A percentile compares a stretch with the other conserved stretches of the same genome.
Evolutionary conservation across 2,113 vertebrate genomes (phyloP).

Genomic region (Chionomys nivalis): DNA sequence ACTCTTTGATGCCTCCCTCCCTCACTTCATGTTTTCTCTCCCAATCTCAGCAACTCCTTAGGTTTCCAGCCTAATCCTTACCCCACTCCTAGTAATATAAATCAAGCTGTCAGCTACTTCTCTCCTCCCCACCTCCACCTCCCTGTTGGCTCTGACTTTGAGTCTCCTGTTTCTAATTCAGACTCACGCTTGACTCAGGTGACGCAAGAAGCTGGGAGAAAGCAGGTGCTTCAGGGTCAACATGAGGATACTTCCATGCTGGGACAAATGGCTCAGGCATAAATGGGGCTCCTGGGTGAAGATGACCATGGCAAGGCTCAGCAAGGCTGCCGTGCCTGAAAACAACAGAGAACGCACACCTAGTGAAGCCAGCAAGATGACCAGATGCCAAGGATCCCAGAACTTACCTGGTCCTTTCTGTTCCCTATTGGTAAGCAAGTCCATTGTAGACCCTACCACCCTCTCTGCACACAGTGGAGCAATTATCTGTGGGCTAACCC

Average conservation of each 20-base stretch:
- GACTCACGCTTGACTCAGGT: conserved; percentile 86
- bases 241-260: conserved; percentile 78
- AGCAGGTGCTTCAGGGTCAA: conserved; percentile 84
- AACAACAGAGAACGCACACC: not conserved
- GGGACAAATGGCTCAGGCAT: conserved; percentile 84
- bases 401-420: not conserved
- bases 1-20: not conserved
- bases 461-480: not conserved
- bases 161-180: not conserved
- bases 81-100: not conserved
- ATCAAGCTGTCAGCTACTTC: not conserved
- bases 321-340: conserved; percentile 84
- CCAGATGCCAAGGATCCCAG: not conserved
- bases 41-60: not conserved
- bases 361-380: conserved; percentile 10
- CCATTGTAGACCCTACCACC: not conserved
- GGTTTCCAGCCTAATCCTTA: not conserved
- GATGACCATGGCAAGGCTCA: conserved; percentile 81
- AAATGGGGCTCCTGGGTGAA: conserved; percentile 83
- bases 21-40: not conserved
- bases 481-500: not conserved
- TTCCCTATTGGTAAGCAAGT: not conserved
- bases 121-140: not conserved
- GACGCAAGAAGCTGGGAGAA: conserved; percentile 82
- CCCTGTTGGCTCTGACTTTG: not conserved